phyloP scores from a whole-genome alignment of 2,797 vertebrate species.

The Typhlichthys subterraneus region DNA sequence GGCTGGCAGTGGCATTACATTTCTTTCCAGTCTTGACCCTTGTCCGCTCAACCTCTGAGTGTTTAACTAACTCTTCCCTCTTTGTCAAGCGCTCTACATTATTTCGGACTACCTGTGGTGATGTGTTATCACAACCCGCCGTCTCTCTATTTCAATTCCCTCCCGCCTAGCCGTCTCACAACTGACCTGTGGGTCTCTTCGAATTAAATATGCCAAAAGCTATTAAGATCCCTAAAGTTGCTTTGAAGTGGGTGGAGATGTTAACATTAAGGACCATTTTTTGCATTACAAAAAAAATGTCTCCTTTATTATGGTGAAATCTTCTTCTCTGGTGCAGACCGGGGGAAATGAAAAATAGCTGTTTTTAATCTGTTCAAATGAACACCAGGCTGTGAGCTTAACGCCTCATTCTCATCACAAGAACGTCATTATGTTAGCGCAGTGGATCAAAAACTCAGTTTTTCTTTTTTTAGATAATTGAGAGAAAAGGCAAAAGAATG shows the following conservation, averaged over 20 bases:
- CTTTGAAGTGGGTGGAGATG: conserved; percentile 31
- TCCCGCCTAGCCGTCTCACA: neutral
- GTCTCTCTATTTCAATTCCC: conserved; percentile 21
- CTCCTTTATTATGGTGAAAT: conserved; percentile 8
- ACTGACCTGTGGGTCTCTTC: conserved; percentile 22
- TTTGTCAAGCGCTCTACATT: conserved; percentile 47
- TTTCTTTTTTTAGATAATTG: conserved; percentile 34
- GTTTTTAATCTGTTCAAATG: conserved; percentile 32
- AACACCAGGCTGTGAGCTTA: conserved; percentile 16
- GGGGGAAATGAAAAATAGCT: conserved; percentile 3
- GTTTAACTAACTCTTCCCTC: conserved; percentile 61
- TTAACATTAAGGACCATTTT: conserved; percentile 30
- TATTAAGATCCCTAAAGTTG: conserved; percentile 28
- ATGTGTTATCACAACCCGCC: conserved; percentile 28
- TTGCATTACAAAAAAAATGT: conserved; percentile 20
- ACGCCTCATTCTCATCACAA: conserved; percentile 24
- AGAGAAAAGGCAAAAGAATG: conserved; percentile 15
- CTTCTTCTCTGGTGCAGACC: neutral
- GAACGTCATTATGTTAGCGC: conserved; percentile 1
- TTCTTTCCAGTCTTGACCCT: conserved; percentile 43
- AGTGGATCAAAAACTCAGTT: conserved; percentile 19
- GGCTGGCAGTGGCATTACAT: conserved; percentile 28
- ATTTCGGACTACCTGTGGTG: conserved; percentile 21
- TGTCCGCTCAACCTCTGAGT: conserved; percentile 34
- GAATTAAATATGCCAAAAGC: conserved; percentile 46